phyloP scores from a whole-genome alignment of 2,113 vertebrate species.

The Cromileptes altivelis region DNA sequence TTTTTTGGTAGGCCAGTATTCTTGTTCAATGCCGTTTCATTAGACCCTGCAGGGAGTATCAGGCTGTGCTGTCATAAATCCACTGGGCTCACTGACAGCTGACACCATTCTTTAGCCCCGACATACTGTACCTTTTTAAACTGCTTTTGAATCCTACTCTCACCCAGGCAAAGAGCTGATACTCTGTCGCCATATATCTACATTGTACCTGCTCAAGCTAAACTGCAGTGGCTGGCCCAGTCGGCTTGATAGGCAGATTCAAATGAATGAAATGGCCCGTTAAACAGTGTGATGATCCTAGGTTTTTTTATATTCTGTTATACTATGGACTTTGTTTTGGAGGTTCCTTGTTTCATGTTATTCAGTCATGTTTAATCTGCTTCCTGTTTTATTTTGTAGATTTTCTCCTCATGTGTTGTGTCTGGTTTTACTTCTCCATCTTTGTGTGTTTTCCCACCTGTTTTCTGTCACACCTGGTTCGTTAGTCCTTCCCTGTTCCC shows the following conservation, averaged over 20 bases:
- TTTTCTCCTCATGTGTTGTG: too few relatives aligned
- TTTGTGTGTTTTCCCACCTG: too few relatives aligned
- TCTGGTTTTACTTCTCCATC: too few relatives aligned
- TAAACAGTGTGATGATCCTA: too few relatives aligned
- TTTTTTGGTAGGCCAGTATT: neutral
- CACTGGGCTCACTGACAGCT: neutral
- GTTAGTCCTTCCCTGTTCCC: too few relatives aligned
- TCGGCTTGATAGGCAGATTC: neutral
- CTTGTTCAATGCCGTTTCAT: neutral
- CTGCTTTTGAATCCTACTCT: neutral
- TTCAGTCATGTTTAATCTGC: too few relatives aligned
- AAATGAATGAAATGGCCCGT: too few relatives aligned
- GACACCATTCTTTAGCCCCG: neutral
- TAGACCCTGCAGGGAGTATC: neutral
- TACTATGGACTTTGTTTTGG: too few relatives aligned
- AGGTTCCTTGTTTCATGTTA: too few relatives aligned
- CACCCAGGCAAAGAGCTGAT: neutral
- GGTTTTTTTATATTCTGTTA: too few relatives aligned
- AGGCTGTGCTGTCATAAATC: slow-evolving; percentile 5
- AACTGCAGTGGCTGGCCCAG: neutral
- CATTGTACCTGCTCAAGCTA: neutral
- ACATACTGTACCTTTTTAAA: neutral
- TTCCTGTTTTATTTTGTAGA: too few relatives aligned
- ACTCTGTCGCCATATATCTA: neutral
- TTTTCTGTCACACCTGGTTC: too few relatives aligned